A percentile compares a stretch with the other conserved stretches of the same genome.
phyloP scores from a whole-genome alignment of 1,140 invertebrate genomes.

The Prorops nasuta region DNA sequence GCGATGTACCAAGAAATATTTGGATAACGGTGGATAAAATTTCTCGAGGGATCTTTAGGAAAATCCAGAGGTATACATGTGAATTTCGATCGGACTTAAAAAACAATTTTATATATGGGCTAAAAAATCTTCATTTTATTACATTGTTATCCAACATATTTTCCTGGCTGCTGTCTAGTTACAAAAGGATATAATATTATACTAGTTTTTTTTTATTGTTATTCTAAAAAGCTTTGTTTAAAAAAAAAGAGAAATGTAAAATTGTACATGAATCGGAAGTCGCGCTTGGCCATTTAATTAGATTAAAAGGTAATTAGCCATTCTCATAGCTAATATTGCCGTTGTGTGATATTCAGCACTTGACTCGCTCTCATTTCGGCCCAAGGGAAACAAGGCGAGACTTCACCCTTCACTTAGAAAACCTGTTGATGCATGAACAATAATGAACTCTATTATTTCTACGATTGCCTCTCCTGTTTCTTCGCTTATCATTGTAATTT shows the following conservation, averaged over 20 bases:
- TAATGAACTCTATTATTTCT: constrained; percentile 36
- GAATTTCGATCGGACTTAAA: no score
- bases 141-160: constrained; percentile 30
- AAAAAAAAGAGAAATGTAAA: neutral
- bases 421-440: constrained; percentile 54
- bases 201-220: neutral
- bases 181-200: neutral
- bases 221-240: neutral
- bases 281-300: constrained; percentile 31
- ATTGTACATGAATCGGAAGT: constrained; percentile 23
- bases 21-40: neutral
- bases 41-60: no score
- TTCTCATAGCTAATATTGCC: constrained; percentile 13
- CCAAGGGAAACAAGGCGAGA: constrained; percentile 44
- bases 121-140: no score
- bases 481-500: constrained; percentile 8
- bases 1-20: neutral
- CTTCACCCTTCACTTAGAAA: constrained; percentile 54
- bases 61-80: no score
- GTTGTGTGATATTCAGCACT: constrained; percentile 44
- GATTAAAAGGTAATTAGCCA: constrained; percentile 19
- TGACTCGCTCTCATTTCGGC: constrained; percentile 41
- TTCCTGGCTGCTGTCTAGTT: constrained; percentile 3
- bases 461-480: constrained; percentile 12
- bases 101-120: no score